Base-by-base conservation (phyloP, 2,888 invertebrate genomes). In the Amiota communis region DNA sequence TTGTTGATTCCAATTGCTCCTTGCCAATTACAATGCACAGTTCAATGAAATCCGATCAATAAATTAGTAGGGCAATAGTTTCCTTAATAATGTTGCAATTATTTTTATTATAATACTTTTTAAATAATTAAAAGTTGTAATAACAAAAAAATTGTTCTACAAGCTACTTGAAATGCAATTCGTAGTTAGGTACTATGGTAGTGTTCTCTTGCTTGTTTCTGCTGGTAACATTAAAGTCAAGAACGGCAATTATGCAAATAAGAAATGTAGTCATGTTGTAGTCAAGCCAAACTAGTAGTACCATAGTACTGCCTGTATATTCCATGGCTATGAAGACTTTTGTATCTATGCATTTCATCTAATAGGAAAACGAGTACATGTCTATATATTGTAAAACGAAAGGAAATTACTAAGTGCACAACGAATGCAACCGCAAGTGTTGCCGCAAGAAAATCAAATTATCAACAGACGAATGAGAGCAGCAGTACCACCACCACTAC, bases 191-290 rank as follows among this genome's bases (percentile, higher is more conserved):
- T 36, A 36, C 3, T 36, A 6, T 2, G 36, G 36, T 6, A 36
- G 36, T 4, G 36, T 17, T 17, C 36, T 36, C 46, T 48, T 20
- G 20, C 49, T 65, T 65, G 4, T 48, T 17, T 17, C 48, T 51
- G 53, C 48, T 17, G n/a, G 17, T 48, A 72, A 83, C 83, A 85
- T 85, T 84, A 79, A 85, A 81, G 77, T 82, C 83, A 79, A 83
- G 86, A 83, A 86, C 86, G 86, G 86, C 84, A 85, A 83, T 83
- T 83, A 83, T 83, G 83, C 83, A 83, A 83, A 83, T 83, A 86
- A 83, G 84, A 84, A 86, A 79, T 36, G 36, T 36, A 36, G 36
- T 36, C 36, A 36, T 2, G 36, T 36, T 36, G 6, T 36, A 36
- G 36, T 36, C 36, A 36, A 36, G 36, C 36, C 36, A 36, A 36